phyloP scores from a whole-genome alignment of 2,888 invertebrate species.

The Smittia sp. region DNA sequence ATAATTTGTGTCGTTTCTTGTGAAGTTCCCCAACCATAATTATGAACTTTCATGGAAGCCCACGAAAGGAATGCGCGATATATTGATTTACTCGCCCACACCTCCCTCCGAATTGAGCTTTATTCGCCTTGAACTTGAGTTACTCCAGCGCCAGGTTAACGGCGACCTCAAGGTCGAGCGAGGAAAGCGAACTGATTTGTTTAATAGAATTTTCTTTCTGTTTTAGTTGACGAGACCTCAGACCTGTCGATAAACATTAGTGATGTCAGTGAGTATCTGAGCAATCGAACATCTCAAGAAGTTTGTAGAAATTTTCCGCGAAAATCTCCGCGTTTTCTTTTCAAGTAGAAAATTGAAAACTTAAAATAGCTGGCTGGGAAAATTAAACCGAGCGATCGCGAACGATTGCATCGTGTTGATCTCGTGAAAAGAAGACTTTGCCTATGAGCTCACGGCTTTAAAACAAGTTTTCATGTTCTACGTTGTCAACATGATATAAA shows the following conservation, averaged over 20 bases:
- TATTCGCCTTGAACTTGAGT: constrained; percentile 30
- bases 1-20: neutral
- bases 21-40: neutral
- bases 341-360: neutral
- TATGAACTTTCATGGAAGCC: neutral
- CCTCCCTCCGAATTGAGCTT: neutral
- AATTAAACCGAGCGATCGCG: neutral
- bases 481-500: neutral
- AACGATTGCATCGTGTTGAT: neutral
- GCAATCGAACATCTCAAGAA: neutral
- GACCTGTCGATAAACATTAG: constrained; percentile 30
- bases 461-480: neutral
- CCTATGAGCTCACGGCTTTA: no score
- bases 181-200: neutral
- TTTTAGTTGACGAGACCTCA: constrained; percentile 25
- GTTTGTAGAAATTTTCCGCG: neutral
- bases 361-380: constrained; percentile 8
- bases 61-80: constrained; percentile 27
- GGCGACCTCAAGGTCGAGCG: neutral
- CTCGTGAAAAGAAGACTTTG: neutral
- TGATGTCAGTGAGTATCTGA: constrained; percentile 39
- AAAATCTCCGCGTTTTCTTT: constrained; percentile 1
- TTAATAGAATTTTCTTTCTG: constrained; percentile 8
- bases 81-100: constrained; percentile 16
- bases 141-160: neutral